Base-by-base conservation (phyloP, 2,888 invertebrate genomes). In the Dicranocentrus wangi region DNA sequence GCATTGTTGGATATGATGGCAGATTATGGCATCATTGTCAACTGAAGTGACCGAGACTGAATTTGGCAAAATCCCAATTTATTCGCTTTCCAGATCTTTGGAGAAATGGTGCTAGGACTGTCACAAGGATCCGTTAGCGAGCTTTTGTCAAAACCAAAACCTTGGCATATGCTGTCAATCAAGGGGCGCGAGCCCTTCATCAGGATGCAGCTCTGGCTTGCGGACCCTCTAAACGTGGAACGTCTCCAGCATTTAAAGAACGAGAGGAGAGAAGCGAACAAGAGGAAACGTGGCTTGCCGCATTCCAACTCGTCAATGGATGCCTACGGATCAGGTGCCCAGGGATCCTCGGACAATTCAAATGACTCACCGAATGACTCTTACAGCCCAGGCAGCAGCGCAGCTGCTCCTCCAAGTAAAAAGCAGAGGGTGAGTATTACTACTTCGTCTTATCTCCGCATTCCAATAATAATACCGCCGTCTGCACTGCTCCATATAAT, bases 131-230 rank as follows among this genome's bases (percentile, higher is more conserved):
- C 98, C 1, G 98, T 98, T 13, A 98, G 97, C 87, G 99, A 99
- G 89, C 91, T 99, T 83, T 91, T 99, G 7, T 97, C 98, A 82
- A 98, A 98, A 89, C 99, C 99, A 2, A 99, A 99, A 88, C 98
- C 98, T 0, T 99, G 99, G 98, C 97, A 97, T 88, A 97, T 98
- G 97, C 92, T 99, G 72, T 98, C 97, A 88, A 97, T 98, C 88
- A 98, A 98, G 89, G 99, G 99, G 0, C 92, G 98, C 32, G 99
- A 99, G 88, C 97, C 97, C 0, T 97, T 97, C 89, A 96, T 97
- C 85, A 91, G 97, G 69, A 97, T 97, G 97, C 98, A 98, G 88
- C 89, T 98, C 83, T 99, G 99, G 99, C 91, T 98, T 39, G 95
- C 95, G 87, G 98, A 99, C 88, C 94, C 97, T 10, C 95, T 96